Percentiles rank a stretch among this genome's conserved stretches.
Conservation (phyloP, 2,113 vertebrate species). For the Hucho hucho region DNA sequence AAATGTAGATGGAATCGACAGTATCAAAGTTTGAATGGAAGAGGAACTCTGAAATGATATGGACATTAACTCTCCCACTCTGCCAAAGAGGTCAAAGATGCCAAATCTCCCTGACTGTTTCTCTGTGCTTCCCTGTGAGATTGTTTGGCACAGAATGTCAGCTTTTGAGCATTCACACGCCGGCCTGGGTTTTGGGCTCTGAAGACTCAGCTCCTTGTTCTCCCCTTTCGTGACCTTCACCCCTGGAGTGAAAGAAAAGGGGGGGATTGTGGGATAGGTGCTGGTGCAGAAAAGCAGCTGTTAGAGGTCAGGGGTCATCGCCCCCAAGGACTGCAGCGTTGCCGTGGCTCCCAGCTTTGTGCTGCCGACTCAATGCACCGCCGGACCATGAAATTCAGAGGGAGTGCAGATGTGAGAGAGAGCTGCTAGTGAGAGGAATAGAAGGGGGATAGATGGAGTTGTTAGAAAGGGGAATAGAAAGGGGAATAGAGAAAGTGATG, state of each 20-base stretch:
- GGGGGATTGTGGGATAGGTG: constrained; percentile 54
- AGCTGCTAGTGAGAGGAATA: constrained; percentile 33
- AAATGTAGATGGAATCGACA: not conserved
- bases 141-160: constrained; percentile 23
- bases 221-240: constrained; percentile 44
- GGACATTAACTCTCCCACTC: not conserved
- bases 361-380: constrained; percentile 45
- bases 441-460: too few species aligned
- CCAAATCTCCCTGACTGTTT: not conserved
- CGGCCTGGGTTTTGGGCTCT: not conserved
- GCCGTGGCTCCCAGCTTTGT: constrained; percentile 63
- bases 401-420: constrained; percentile 50
- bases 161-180: constrained; percentile 21
- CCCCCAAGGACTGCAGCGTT: constrained; percentile 56
- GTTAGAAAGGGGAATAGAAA: not conserved
- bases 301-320: constrained; percentile 62
- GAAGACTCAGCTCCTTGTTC: constrained; percentile 25
- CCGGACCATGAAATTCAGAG: constrained; percentile 57
- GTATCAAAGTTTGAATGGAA: not conserved
- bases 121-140: not conserved
- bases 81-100: not conserved
- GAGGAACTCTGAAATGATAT: not conserved
- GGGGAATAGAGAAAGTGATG: not conserved
- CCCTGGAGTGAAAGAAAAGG: constrained; percentile 41
- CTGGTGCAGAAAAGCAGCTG: constrained; percentile 66